Evolutionary conservation across 2,797 vertebrate species (phyloP).

Genomic region (Sebastes dallii): DNA sequence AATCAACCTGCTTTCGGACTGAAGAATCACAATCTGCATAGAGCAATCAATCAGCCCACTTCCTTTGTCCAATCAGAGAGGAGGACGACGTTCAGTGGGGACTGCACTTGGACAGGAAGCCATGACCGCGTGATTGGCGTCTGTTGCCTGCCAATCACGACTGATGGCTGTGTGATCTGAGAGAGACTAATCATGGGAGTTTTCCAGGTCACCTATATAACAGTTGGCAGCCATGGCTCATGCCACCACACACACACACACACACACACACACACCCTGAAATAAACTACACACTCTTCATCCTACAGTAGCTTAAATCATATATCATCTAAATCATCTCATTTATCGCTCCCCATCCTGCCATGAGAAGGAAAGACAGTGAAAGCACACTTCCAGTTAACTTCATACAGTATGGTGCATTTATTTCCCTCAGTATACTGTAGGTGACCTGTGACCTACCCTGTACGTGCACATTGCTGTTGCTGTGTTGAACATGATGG

Average conservation of each 20-base stretch:
- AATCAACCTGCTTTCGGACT: slow-evolving; percentile 57
- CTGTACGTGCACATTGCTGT: slow-evolving; percentile 39
- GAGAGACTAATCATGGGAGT: slow-evolving; percentile 21
- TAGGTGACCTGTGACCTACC: slow-evolving; percentile 52
- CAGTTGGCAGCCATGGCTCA: background rate
- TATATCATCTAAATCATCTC: background rate
- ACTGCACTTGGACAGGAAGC: slow-evolving; percentile 51
- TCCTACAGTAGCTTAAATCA: slow-evolving; percentile 11
- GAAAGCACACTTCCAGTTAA: slow-evolving; percentile 2
- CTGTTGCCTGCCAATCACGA: slow-evolving; percentile 31
- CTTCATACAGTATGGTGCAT: background rate
- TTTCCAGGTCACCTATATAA: slow-evolving; percentile 55
- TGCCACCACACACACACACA: background rate
- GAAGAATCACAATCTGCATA: slow-evolving; percentile 86
- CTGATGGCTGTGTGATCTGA: slow-evolving; percentile 39
- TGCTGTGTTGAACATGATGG: slow-evolving; percentile 62
- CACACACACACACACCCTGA: background rate
- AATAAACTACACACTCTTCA: background rate
- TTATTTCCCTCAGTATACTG: background rate
- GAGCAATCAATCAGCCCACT: slow-evolving; percentile 70
- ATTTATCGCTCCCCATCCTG: slow-evolving; percentile 21
- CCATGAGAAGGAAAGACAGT: slow-evolving; percentile 9
- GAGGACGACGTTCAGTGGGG: slow-evolving; percentile 31
- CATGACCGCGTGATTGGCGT: slow-evolving; percentile 46
- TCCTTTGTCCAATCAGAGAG: slow-evolving; percentile 52